These are phyloP conservation scores for Syritta pipiens DNA, from an alignment of 2,888 invertebrate genomes.

Conservation along the genomic window DNA sequence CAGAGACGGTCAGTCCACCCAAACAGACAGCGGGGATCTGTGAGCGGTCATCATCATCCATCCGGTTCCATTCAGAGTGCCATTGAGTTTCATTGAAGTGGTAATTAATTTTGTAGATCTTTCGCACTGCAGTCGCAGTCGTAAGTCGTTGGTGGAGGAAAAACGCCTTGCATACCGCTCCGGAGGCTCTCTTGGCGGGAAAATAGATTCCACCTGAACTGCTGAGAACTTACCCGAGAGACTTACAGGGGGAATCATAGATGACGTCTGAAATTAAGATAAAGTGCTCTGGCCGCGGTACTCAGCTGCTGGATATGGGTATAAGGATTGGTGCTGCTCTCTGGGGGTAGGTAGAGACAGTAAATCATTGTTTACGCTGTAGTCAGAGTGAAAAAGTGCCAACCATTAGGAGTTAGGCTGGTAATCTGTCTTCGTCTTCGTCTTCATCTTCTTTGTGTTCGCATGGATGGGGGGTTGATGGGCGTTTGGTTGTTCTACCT, in stretches of 20 bases:
- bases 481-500: neutral
- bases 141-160: conserved; percentile 22
- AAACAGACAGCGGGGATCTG: no score
- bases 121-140: conserved; percentile 37
- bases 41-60: conserved; percentile 67
- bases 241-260: conserved; percentile 59
- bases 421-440: conserved; percentile 68
- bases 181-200: conserved; percentile 43
- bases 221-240: conserved; percentile 2
- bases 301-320: conserved; percentile 69
- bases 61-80: conserved; percentile 66
- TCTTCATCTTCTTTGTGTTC: conserved; percentile 18
- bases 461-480: neutral
- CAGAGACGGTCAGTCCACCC: no score
- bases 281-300: conserved; percentile 61
- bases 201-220: conserved; percentile 67
- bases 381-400: conserved; percentile 69
- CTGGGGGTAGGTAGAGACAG: conserved; percentile 66
- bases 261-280: conserved; percentile 69
- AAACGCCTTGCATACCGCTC: conserved; percentile 61
- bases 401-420: conserved; percentile 69
- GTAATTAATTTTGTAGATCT: conserved; percentile 70
- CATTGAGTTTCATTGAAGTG: conserved; percentile 68
- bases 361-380: conserved; percentile 69
- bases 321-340: conserved; percentile 62